phyloP scores from a whole-genome alignment of 2,113 vertebrate species.

The Calidris pygmaea region DNA sequence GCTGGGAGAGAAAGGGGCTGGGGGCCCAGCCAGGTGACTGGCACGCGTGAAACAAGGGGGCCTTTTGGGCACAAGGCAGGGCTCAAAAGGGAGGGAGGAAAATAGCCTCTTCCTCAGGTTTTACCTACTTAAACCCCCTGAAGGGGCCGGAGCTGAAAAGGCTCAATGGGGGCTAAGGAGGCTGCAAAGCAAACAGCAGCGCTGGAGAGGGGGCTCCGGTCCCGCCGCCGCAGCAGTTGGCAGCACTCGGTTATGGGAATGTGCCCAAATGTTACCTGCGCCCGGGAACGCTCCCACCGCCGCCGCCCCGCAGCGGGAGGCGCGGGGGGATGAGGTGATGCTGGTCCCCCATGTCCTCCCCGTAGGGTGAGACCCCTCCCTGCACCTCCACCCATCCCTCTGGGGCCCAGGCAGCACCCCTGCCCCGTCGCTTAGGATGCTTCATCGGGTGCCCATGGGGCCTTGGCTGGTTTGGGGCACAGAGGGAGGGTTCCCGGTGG shows the following conservation, averaged over 20 bases:
- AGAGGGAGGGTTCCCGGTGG: rapidly evolving
- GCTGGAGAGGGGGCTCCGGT: conserved; percentile 60
- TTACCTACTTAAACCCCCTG: conserved; percentile 75
- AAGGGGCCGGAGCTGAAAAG: conserved; percentile 70
- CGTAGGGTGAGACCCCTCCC: rapidly evolving
- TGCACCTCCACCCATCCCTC: rapidly evolving
- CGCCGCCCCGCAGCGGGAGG: rapidly evolving
- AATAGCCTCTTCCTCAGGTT: conserved; percentile 79
- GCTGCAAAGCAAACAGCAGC: conserved; percentile 72
- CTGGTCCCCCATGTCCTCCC: not conserved
- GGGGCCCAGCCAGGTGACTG: conserved; percentile 84
- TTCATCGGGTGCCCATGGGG: rapidly evolving
- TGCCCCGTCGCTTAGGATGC: rapidly evolving
- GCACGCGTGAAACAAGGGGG: conserved; percentile 86
- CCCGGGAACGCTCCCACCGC: not conserved
- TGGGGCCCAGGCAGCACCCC: rapidly evolving
- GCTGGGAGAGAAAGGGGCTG: conserved; percentile 56
- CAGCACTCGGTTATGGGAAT: conserved; percentile 75
- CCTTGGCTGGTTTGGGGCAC: not conserved
- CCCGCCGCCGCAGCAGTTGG: conserved; percentile 40
- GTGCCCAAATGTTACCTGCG: conserved; percentile 74
- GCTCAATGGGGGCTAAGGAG: conserved; percentile 60
- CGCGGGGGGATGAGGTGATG: rapidly evolving
- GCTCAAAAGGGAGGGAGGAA: conserved; percentile 76
- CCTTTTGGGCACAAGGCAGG: conserved; percentile 76